Evolutionary conservation across 2,888 invertebrate genomes (phyloP).

Genomic region (Rhamnusium bicolor): DNA sequence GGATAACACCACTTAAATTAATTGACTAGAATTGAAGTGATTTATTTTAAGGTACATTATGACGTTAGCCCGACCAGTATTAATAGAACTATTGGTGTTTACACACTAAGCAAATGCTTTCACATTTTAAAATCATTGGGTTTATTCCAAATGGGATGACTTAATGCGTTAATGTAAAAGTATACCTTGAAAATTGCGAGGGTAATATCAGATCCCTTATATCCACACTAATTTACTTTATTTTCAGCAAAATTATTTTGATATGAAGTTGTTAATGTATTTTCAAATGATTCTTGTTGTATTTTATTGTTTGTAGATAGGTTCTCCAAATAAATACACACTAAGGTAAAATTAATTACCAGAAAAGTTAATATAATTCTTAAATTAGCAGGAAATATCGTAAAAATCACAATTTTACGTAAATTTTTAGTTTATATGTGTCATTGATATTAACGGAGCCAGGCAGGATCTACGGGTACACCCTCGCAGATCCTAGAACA

Average conservation of each 20-base stretch:
- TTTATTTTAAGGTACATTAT: constrained; percentile 31
- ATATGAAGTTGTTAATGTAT: no score
- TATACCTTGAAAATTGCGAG: constrained; percentile 25
- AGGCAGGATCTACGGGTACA: no score
- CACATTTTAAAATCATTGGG: constrained; percentile 31
- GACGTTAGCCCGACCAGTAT: constrained; percentile 23
- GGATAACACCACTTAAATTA: constrained; percentile 19
- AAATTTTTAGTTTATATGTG: no score
- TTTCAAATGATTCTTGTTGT: no score
- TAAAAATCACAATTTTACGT: no score
- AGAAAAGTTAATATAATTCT: no score
- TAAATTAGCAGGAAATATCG: no score
- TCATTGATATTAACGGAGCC: no score
- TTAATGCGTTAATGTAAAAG: constrained; percentile 32
- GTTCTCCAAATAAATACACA: no score
- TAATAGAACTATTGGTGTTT: constrained; percentile 35
- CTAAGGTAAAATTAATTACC: no score
- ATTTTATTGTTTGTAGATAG: no score
- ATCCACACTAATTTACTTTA: background rate
- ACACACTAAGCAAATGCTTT: constrained; percentile 26
- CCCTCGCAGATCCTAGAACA: no score
- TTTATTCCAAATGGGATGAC: constrained; percentile 27
- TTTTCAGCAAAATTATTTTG: background rate
- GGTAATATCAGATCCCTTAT: constrained; percentile 20
- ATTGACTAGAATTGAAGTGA: constrained; percentile 23